Evolutionary conservation across 2,797 vertebrate species (phyloP).

Genomic region (Chiloscyllium punctatum): DNA sequence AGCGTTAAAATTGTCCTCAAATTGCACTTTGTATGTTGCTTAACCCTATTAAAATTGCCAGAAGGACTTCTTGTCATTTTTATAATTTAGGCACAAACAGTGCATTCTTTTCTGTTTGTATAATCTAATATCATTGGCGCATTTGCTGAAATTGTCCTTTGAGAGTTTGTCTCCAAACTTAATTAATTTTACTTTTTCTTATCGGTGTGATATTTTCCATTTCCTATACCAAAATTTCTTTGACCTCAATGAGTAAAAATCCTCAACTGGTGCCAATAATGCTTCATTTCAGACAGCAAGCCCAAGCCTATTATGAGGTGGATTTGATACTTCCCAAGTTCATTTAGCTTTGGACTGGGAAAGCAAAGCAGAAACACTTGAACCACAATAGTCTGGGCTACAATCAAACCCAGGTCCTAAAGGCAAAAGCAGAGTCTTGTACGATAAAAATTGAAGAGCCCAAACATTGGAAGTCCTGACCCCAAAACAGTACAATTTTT

Average conservation of each 20-base stretch:
- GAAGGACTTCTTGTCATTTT: background rate
- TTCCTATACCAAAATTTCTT: background rate
- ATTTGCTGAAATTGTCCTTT: conserved; percentile 28
- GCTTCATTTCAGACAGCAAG: background rate
- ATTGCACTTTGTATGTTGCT: background rate
- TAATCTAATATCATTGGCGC: conserved; percentile 17
- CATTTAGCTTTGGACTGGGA: background rate
- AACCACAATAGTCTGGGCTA: background rate
- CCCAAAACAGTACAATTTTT: no score
- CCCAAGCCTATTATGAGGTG: background rate
- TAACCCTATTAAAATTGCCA: background rate
- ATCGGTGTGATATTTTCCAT: conserved; percentile 31
- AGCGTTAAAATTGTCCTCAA: background rate
- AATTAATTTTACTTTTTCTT: conserved; percentile 20
- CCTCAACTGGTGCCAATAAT: conserved; percentile 12
- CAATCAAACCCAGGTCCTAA: background rate
- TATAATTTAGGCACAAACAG: background rate
- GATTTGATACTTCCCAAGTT: background rate
- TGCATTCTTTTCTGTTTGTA: background rate
- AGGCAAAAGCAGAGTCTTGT: background rate
- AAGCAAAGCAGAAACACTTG: background rate
- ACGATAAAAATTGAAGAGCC: background rate
- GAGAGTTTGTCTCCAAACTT: background rate
- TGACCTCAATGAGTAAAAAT: conserved; percentile 21
- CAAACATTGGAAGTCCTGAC: no score